These are phyloP conservation scores for Cavia porcellus DNA, from an alignment of 2,113 vertebrate genomes.

Conservation along the genomic window DNA sequence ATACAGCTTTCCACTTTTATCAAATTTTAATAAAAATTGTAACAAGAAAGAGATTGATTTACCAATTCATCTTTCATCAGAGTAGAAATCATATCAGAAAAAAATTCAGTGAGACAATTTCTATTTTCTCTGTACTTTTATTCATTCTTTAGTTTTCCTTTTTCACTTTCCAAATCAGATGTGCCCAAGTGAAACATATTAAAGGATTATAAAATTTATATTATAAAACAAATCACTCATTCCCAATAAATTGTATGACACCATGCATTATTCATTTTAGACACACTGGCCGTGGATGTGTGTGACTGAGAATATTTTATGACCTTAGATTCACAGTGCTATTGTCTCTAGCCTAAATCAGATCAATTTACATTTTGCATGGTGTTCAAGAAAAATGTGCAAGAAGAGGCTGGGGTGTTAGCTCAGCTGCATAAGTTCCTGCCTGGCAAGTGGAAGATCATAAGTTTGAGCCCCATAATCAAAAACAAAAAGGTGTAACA, in stretches of 20 bases:
- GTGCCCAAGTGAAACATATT: background rate
- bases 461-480: too few species aligned
- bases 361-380: background rate
- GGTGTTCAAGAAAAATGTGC: background rate
- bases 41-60: constrained; percentile 4
- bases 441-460: too few species aligned
- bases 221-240: constrained; percentile 20
- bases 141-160: background rate
- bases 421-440: too few species aligned
- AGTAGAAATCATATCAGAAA: constrained; percentile 40
- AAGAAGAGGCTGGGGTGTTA: background rate
- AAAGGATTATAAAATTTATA: constrained; percentile 18
- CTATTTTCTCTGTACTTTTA: constrained; percentile 39
- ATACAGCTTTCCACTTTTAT: background rate
- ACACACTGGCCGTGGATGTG: background rate
- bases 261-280: background rate
- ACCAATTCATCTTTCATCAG: constrained; percentile 20
- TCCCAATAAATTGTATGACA: background rate
- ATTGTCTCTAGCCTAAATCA: background rate
- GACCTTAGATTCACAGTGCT: background rate
- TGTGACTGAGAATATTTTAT: background rate
- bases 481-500: background rate
- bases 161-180: constrained; percentile 35
- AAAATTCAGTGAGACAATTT: background rate
- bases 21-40: constrained; percentile 20